Evolutionary conservation across 2,888 invertebrate species (phyloP), one percentile per base, ranked within the genome.

Genomic region (Frankliniella intonsa): DNA sequence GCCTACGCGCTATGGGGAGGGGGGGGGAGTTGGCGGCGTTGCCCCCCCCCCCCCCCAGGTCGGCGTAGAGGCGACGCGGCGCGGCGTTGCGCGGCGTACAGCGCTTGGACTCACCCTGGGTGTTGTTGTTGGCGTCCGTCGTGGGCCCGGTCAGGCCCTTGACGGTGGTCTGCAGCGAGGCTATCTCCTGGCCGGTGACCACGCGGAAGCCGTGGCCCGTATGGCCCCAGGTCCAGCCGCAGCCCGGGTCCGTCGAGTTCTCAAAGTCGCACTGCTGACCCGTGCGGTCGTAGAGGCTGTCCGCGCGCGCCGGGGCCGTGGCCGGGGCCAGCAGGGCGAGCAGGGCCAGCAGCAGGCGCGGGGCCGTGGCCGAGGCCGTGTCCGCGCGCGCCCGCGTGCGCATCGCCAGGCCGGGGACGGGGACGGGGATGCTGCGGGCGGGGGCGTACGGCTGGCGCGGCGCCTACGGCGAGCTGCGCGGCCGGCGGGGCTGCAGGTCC

Each of bases 101-200:
- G 17, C 17, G 12, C 12, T 55, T 55, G 62, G 7, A 38, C 38
- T 76, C 69, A 76, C 69, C 69, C 69, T 76, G 69, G 11, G 69
- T 76, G 69, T 76, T 76, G 69, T 76, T 76, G 69, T 76, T 76
- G 69, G 69, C 69, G 69, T 76, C 69, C 22, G 25, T 76, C 22
- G 69, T 76, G 69, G 69, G 69, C 25, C 69, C 69, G 25, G 11
- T 25, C 22, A 76, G 69, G 9, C 69, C 69, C 22, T 22, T n/a
- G 69, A 76, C 69, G 69, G 22, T 76, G 22, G 22, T 22, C 69
- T 76, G 69, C 69, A 76, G 69, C 69, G 69, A 76, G 25, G 69
- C 69, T 22, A 76, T 76, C 69, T 76, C 69, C 69, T 76, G 69
- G 69, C 69, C 69, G 69, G 69, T 76, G 69, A 76, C 69, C 25